These are phyloP conservation scores for Plestiodon gilberti DNA, from an alignment of 2,113 vertebrate genomes.

Conservation along the genomic window DNA sequence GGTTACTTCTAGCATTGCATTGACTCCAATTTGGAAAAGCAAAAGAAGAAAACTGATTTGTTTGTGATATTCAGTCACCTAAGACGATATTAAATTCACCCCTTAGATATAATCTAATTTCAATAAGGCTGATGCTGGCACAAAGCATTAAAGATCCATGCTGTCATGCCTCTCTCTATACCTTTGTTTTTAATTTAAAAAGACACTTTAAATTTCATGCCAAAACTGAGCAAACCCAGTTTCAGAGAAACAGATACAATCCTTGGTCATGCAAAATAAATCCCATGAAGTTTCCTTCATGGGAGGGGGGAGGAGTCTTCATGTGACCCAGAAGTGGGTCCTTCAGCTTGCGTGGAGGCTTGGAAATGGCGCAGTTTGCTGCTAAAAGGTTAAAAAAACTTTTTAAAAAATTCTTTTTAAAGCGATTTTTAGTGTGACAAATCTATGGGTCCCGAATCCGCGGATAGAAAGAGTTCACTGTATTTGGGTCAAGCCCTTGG, in stretches of 20 bases:
- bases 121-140: not conserved
- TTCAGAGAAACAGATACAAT: not conserved
- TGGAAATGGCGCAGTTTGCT: too few relatives aligned
- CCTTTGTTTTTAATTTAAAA: not conserved
- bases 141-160: not conserved
- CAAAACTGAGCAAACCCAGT: not conserved
- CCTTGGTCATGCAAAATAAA: slow-evolving; percentile 1
- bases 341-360: too few relatives aligned
- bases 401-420: too few relatives aligned
- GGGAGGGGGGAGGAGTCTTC: too few relatives aligned
- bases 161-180: not conserved
- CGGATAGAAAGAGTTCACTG: too few relatives aligned
- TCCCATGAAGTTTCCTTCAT: not conserved
- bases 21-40: slow-evolving; percentile 6
- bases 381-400: too few relatives aligned
- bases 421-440: too few relatives aligned
- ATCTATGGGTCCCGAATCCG: too few relatives aligned
- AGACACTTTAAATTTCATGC: not conserved
- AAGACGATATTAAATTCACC: not conserved
- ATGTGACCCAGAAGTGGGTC: too few relatives aligned
- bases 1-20: slow-evolving; percentile 16
- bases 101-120: slow-evolving; percentile 8
- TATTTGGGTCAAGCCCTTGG: not conserved
- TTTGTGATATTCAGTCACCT: not conserved
- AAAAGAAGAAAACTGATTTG: slow-evolving; percentile 7